phyloP scores from a whole-genome alignment of 2,888 invertebrate genomes.

The Agrotis puta region DNA sequence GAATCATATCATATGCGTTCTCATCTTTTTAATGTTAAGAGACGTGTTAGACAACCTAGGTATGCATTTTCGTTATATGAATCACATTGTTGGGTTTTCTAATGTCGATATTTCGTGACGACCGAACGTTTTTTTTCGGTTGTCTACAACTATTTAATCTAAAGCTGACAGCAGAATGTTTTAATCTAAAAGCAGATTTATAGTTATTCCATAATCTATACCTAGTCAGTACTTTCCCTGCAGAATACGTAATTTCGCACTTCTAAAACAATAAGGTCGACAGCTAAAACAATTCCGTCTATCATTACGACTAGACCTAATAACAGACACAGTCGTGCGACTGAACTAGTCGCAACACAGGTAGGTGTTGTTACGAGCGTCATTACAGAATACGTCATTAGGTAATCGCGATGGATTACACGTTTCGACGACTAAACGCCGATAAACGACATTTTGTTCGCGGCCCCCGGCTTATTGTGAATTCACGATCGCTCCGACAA shows the following conservation, averaged over 20 bases:
- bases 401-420: slow-evolving; percentile 83
- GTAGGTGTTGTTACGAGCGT: slow-evolving; percentile 71
- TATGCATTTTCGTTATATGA: background rate
- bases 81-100: background rate
- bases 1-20: background rate
- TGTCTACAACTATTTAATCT: background rate
- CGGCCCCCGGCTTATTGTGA: slow-evolving; percentile 61
- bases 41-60: background rate
- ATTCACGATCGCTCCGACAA: slow-evolving; percentile 55
- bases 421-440: slow-evolving; percentile 84
- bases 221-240: background rate
- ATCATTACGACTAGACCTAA: slow-evolving; percentile 28
- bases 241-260: slow-evolving; percentile 8
- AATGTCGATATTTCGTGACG: background rate
- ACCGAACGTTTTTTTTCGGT: background rate
- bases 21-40: no score
- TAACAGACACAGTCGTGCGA: slow-evolving; percentile 40
- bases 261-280: slow-evolving; percentile 6
- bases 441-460: slow-evolving; percentile 82
- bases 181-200: background rate
- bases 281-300: slow-evolving; percentile 21
- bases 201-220: background rate
- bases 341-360: slow-evolving; percentile 47
- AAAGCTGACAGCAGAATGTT: background rate
- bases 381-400: slow-evolving; percentile 80